phyloP scores from a whole-genome alignment of 2,888 invertebrate genomes.

The Lottia gigantea region DNA sequence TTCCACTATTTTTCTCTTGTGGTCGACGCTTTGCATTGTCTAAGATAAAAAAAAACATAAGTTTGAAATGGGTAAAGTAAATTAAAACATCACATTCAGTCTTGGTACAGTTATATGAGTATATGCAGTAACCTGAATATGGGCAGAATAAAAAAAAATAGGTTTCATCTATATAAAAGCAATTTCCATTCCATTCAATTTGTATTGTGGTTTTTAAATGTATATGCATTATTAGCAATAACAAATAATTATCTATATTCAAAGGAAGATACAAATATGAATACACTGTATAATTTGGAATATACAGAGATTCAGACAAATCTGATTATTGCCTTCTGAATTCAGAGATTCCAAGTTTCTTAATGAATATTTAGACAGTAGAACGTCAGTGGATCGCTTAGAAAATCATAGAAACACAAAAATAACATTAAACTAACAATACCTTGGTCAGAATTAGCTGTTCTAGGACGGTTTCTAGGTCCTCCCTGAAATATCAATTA shows the following conservation, averaged over 20 bases:
- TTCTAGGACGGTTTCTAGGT: slow-evolving; percentile 20
- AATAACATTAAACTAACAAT: not conserved
- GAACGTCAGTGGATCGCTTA: too few species aligned
- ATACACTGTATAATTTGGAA: slow-evolving; percentile 23
- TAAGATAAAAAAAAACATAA: not conserved
- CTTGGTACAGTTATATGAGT: too few species aligned
- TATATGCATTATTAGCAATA: slow-evolving; percentile 11
- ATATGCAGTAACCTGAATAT: too few species aligned
- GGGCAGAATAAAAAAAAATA: too few species aligned
- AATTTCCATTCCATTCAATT: too few species aligned
- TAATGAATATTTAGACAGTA: too few species aligned
- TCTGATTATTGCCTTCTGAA: too few species aligned
- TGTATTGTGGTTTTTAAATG: too few species aligned
- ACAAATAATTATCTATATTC: slow-evolving; percentile 14
- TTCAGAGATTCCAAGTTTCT: too few species aligned
- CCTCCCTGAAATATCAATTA: slow-evolving; percentile 29
- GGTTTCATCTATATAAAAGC: too few species aligned
- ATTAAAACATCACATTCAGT: too few species aligned
- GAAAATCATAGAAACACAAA: not conserved
- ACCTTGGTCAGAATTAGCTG: slow-evolving; percentile 14
- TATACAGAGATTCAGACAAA: not conserved
- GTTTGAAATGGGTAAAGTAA: too few species aligned
- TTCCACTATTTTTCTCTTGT: not conserved
- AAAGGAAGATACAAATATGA: slow-evolving; percentile 20
- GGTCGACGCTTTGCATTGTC: not conserved